Evolutionary conservation across 2,113 vertebrate species (phyloP), one percentile per base, ranked within the genome.

Genomic region (Camelus dromedarius): DNA sequence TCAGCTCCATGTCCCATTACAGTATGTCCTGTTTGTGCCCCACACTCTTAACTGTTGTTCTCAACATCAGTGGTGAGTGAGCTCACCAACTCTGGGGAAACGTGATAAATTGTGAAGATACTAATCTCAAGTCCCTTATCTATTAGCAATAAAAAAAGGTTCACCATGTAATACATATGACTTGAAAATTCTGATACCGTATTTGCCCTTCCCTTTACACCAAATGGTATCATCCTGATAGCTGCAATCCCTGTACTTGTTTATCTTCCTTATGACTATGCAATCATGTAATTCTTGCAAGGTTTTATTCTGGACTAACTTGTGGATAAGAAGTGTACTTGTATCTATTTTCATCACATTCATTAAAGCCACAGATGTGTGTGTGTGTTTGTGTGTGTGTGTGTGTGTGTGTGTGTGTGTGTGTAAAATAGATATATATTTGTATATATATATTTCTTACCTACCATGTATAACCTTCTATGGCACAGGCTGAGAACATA

Each of bases 261-360:
- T 83, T 84, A 24, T 95, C 81, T 94, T 91, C 13, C 67, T 93
- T 42, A 18, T 91, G 70, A 90, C 42, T 54, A 2, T 82, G 42
- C 20, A 69, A 64, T 93, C 30, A 62, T 24, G 2, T 52, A 13
- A 62, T 66, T 84, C 35, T 94, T 42, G 26, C 10, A 67, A 81
- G 19, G 22, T 70, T 85, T 93, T 83, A 50, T 88, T 85, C 72
- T 72, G 14, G 26, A 94, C 64, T 58, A 84, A 67, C 24, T 52
- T 64, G 7, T 52, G 56, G 72, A 85, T 94, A 72, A 83, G 42
- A 90, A 89, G 66, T 32, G 3, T 50, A 48, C 30, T 73, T 86
- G 12, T 58, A 62, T 66, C 24, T 67, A 26, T 67, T 95, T 95
- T 84, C 28, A 58, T 73, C 30, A 50, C 52, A 89, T 62, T 85